phyloP scores from a whole-genome alignment of 2,113 vertebrate species.

The Tetrao urogallus region DNA sequence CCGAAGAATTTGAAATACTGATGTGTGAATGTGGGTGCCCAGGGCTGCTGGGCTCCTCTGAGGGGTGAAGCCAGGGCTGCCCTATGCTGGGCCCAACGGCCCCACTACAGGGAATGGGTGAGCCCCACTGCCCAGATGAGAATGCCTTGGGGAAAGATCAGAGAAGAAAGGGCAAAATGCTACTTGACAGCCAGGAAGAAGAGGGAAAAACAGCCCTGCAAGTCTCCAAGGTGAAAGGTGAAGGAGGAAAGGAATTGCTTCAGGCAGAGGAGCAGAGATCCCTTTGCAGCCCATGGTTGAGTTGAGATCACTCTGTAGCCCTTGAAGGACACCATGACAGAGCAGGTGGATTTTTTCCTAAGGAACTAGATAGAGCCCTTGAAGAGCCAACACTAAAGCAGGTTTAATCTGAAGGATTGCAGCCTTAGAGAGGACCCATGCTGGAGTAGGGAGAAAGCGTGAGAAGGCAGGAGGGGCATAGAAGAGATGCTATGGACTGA shows the following conservation, averaged over 20 bases:
- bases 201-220: background rate
- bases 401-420: background rate
- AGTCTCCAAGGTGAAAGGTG: background rate
- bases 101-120: background rate
- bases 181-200: background rate
- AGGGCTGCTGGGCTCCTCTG: background rate
- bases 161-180: background rate
- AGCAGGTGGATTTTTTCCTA: background rate
- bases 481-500: background rate
- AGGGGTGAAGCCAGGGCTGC: too few relatives aligned
- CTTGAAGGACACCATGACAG: too few relatives aligned
- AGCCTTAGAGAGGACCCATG: accelerated
- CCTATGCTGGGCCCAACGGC: too few relatives aligned
- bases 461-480: background rate
- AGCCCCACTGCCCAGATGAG: background rate
- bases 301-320: too few relatives aligned
- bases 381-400: background rate
- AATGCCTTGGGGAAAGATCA: background rate
- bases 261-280: accelerated
- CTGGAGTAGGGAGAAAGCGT: accelerated
- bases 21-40: accelerated
- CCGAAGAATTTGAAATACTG: background rate
- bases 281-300: accelerated
- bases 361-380: background rate
- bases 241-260: background rate